Evolutionary conservation across 2,888 invertebrate genomes (phyloP).

Genomic region (Drosophila heteroneura): DNA sequence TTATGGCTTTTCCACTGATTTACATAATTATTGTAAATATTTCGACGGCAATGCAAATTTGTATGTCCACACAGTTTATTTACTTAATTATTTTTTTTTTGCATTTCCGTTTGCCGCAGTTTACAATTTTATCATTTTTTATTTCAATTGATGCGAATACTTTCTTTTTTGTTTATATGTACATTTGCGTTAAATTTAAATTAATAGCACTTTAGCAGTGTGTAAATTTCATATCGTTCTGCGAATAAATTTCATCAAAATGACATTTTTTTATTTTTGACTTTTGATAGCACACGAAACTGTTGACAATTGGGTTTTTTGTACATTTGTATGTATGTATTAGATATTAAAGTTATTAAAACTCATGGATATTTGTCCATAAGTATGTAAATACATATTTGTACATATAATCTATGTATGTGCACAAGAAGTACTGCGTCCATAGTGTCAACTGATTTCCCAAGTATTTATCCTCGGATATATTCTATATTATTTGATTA

Average conservation of each 20-base stretch:
- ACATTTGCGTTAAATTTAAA: constrained; percentile 20
- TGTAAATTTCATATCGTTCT: constrained; percentile 26
- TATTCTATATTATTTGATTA: neutral
- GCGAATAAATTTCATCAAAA: constrained; percentile 6
- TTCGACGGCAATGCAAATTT: constrained; percentile 48
- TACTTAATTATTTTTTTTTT: neutral
- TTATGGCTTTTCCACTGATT: constrained; percentile 37
- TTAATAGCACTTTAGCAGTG: constrained; percentile 20
- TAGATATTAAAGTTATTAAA: constrained; percentile 2
- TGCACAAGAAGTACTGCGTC: neutral
- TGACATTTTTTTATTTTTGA: neutral
- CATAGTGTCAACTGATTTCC: neutral
- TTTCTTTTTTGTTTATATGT: neutral
- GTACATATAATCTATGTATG: constrained; percentile 2
- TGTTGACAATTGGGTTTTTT: constrained; percentile 2
- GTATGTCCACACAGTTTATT: constrained; percentile 8
- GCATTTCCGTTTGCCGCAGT: constrained; percentile 27
- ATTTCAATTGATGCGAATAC: constrained; percentile 17
- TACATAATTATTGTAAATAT: constrained; percentile 54
- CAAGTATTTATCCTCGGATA: neutral
- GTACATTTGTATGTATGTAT: constrained; percentile 21
- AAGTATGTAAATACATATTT: constrained; percentile 11
- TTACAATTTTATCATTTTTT: constrained; percentile 2
- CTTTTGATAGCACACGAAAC: constrained; percentile 11
- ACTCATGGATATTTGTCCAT: constrained; percentile 1